These are phyloP conservation scores for Galeruca laticollis DNA, from an alignment of 2,888 invertebrate species.

Conservation along the genomic window DNA sequence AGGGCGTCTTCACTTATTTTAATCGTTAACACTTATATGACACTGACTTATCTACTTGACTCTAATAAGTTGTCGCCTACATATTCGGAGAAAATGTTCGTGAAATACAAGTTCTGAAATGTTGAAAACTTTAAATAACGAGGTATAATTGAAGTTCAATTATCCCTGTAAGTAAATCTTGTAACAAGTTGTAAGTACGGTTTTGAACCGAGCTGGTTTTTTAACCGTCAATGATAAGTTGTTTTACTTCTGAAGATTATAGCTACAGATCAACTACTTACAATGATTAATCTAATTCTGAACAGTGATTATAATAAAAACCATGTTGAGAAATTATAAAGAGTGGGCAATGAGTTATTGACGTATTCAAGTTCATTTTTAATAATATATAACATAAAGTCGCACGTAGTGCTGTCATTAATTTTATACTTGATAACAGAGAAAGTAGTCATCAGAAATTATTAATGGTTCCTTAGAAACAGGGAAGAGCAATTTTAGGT, in stretches of 20 bases:
- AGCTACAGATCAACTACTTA: conserved; percentile 20
- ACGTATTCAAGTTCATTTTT: conserved; percentile 33
- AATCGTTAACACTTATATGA: neutral
- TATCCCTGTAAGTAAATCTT: conserved; percentile 28
- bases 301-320: conserved; percentile 31
- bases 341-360: conserved; percentile 35
- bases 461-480: neutral
- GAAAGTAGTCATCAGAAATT: conserved; percentile 27
- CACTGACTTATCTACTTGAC: conserved; percentile 9
- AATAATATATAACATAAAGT: conserved; percentile 30
- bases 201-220: conserved; percentile 28
- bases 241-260: conserved; percentile 12
- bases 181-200: conserved; percentile 17
- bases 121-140: conserved; percentile 19
- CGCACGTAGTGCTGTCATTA: conserved; percentile 29
- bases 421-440: conserved; percentile 27
- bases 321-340: conserved; percentile 28
- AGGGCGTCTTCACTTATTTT: neutral
- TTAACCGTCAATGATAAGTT: conserved; percentile 9
- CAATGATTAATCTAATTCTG: conserved; percentile 31
- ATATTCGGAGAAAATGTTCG: conserved; percentile 8
- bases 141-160: conserved; percentile 30
- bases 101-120: conserved; percentile 30
- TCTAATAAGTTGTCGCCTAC: conserved; percentile 25
- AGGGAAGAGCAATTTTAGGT: neutral